Conservation (phyloP, 2,888 invertebrate species). For the Eilema caniola region DNA sequence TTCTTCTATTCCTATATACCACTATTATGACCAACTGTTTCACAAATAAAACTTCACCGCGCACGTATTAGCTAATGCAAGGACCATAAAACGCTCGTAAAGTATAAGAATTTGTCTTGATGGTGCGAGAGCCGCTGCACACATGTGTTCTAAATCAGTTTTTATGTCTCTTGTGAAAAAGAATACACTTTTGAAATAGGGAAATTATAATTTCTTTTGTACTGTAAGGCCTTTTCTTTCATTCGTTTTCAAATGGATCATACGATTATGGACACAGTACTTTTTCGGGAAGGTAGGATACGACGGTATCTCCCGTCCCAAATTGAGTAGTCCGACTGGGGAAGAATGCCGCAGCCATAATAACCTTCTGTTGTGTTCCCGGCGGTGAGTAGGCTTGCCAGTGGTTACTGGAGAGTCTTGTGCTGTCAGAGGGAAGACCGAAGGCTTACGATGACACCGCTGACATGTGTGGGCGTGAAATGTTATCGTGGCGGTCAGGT, state of each 20-base stretch:
- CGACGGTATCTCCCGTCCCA: too few relatives aligned
- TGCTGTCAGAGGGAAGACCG: too few relatives aligned
- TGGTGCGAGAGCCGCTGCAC: constrained; percentile 19
- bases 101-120: constrained; percentile 37
- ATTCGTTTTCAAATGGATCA: not conserved
- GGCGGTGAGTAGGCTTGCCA: too few relatives aligned
- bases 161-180: constrained; percentile 18
- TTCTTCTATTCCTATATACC: constrained; percentile 4
- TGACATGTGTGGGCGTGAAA: too few relatives aligned
- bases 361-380: too few relatives aligned
- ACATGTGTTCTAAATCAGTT: constrained; percentile 13
- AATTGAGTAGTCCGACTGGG: too few relatives aligned
- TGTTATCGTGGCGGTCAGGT: too few relatives aligned
- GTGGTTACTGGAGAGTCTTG: too few relatives aligned
- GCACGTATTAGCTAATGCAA: constrained; percentile 40
- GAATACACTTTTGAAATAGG: not conserved
- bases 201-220: not conserved
- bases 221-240: not conserved
- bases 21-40: constrained; percentile 28
- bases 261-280: too few relatives aligned
- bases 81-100: constrained; percentile 47
- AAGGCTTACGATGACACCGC: too few relatives aligned
- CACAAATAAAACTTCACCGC: constrained; percentile 39
- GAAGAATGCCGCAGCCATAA: too few relatives aligned
- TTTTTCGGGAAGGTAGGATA: too few relatives aligned